Percentiles rank a stretch among this genome's conserved stretches.
These are phyloP conservation scores for Acanthurus tractus DNA, from an alignment of 2,797 vertebrate species.

Conservation along the genomic window DNA sequence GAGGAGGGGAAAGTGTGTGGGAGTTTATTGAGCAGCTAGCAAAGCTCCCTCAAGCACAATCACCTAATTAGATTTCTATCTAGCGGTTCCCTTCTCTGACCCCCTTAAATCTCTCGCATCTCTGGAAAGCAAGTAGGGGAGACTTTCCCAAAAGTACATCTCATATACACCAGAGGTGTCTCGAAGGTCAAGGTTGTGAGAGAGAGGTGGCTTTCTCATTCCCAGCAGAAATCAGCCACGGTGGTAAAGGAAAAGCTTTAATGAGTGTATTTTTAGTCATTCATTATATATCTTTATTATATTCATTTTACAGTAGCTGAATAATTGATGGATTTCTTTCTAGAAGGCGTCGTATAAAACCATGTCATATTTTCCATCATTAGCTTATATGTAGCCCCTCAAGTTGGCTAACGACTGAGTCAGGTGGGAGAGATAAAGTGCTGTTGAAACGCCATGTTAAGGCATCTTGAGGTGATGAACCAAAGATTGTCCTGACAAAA, in stretches of 20 bases:
- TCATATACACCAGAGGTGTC: conserved; percentile 53
- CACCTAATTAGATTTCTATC: conserved; percentile 88
- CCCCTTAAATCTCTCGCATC: conserved; percentile 80
- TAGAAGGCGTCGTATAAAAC: not conserved
- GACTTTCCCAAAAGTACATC: conserved; percentile 69
- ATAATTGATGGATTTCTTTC: not conserved
- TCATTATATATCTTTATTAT: not conserved
- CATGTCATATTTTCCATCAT: not conserved
- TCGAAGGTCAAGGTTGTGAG: conserved; percentile 75
- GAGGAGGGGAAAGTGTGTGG: conserved; percentile 66
- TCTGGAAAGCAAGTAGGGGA: conserved; percentile 69
- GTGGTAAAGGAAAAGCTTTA: conserved; percentile 1
- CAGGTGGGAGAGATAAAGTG: not conserved
- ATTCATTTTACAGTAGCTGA: not conserved
- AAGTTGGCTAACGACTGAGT: not conserved
- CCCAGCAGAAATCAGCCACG: conserved; percentile 39
- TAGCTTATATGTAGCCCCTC: not conserved
- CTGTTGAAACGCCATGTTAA: not conserved
- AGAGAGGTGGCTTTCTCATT: conserved; percentile 58
- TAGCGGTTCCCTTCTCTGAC: conserved; percentile 78
- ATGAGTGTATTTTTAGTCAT: no score
- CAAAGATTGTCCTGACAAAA: not conserved
- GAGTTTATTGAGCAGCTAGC: conserved; percentile 84
- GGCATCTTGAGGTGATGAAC: not conserved
- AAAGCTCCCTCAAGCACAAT: conserved; percentile 84